Base-by-base conservation (phyloP, 2,888 invertebrate species). In the Plebejus melissa region DNA sequence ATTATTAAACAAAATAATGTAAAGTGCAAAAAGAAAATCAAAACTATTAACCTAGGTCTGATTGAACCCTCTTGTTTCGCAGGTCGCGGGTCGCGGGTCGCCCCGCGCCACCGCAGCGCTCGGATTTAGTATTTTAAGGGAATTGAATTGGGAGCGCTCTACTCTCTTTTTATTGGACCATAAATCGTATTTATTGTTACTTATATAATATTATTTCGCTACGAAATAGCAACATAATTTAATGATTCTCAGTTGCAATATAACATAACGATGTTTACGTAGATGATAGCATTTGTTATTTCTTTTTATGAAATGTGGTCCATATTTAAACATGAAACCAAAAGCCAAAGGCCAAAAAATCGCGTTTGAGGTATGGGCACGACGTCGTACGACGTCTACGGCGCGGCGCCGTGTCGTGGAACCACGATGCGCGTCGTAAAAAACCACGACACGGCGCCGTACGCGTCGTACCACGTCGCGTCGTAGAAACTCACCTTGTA, bases 181-280 rank as follows among this genome's bases (percentile, higher is more conserved):
- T 83, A 82, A 82, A 82, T 80, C 80, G 79, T 81, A 82, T 82
- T 82, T 83, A 81, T 81, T 81, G 81, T 79, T 79, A 79, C 79
- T 79, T 81, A 79, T 81, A 78, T 80, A 80, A 80, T 80, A 79
- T 79, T 78, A 79, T 79, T 81, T 81, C 77, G 75, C 71, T 79
- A 78, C 74, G 78, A 76, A 79, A 79, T 77, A 77, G 76, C 76
- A 77, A 79, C 76, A 78, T 79, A 78, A 78, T 80, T 80, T 79
- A 76, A 79, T 80, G 77, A 79, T 77, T 77, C 76, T 75, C 57
- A 77, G 46, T 77, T 77, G 74, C 58, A 46, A 75, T 76, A 77
- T 70, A 74, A 76, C 72, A 76, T 72, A 74, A 74, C 69, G 50
- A 75, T 58, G 71, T 76, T 74, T 74, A 71, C 74, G 71, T 65